Evolutionary conservation across 2,888 invertebrate genomes (phyloP), one percentile per base, ranked within the genome.

Genomic region (Orchesellides sinensis): DNA sequence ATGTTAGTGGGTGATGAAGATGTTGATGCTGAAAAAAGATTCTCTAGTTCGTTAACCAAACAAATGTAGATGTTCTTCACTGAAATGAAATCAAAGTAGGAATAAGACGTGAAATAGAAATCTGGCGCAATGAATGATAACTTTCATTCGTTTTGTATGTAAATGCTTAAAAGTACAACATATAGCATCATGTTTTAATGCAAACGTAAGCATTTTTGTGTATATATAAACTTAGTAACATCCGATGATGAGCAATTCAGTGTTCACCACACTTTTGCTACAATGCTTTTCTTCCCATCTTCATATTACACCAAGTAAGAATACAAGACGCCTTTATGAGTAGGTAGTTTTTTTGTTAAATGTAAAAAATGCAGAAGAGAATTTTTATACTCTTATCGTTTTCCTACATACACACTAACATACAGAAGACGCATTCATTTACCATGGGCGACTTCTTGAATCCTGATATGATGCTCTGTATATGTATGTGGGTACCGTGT

Each of bases 121-220:
- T 40, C 25, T n/a, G 49, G 21, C 14, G 10, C 29, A 29, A 14
- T 35, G 56, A 54, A 54, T 14, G 27, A 59, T 23, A 72, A 59
- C 47, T 72, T 72, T 72, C 72, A 27, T 73, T 73, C 32, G 49
- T 73, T 73, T 61, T 47, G 12, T 12, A 32, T 49, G 45, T 27
- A 4, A 4, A 45, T 40, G 12, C 17, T 32, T 14, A 49, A 21
- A 45, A 8, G 29, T 23, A 19, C 17, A 29, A 21, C 12, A 19
- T 10, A 4, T 5, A 49, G 8, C 19, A 23, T 27, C 19, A n/a
- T n/a, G n/a, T n/a, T n/a, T n/a, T 4, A 23, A 19, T 52, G 29
- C 52, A 52, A 21, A n/a, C n/a, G 69, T 52, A 29, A 32, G 52
- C 40, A 70, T 25, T 23, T 23, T 25, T 14, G 3, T 56, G 23